These are phyloP conservation scores for Sebastes fasciatus DNA, from an alignment of 2,113 vertebrate genomes.

Conservation along the genomic window DNA sequence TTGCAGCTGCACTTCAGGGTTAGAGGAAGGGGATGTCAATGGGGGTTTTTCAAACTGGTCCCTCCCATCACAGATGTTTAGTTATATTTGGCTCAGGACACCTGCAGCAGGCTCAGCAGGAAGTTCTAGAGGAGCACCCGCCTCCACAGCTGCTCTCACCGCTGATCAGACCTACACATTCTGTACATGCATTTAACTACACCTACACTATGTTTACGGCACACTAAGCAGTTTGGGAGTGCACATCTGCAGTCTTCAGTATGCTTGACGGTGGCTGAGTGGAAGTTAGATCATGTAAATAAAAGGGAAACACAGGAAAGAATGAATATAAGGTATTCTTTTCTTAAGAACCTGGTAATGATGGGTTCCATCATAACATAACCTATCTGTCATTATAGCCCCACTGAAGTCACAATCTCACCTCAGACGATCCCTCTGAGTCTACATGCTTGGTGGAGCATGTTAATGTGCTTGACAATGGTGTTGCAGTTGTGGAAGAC, in stretches of 20 bases:
- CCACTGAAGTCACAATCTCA: conserved; percentile 2
- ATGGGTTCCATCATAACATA: not conserved
- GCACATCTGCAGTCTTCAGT: not conserved
- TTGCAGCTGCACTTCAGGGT: conserved; percentile 16
- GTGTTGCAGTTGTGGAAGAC: not conserved
- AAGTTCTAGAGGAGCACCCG: conserved; percentile 39
- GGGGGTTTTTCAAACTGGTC: not conserved
- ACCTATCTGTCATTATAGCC: conserved; percentile 8
- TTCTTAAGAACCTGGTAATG: conserved; percentile 8
- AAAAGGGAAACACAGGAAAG: not conserved
- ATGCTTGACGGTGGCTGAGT: not conserved
- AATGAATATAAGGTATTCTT: not conserved
- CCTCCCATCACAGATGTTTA: conserved; percentile 56
- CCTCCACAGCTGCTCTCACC: conserved; percentile 38
- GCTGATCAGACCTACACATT: conserved; percentile 2
- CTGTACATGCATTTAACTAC: not conserved
- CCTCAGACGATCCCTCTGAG: not conserved
- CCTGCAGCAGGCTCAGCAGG: conserved; percentile 54
- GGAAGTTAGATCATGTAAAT: not conserved
- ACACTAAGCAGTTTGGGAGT: not conserved
- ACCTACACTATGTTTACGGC: not conserved
- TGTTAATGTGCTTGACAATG: not conserved
- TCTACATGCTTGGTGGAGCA: not conserved
- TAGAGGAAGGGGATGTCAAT: not conserved
- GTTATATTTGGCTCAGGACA: conserved; percentile 56